phyloP scores from a whole-genome alignment of 2,888 invertebrate species.

The Brachycybe producta region DNA sequence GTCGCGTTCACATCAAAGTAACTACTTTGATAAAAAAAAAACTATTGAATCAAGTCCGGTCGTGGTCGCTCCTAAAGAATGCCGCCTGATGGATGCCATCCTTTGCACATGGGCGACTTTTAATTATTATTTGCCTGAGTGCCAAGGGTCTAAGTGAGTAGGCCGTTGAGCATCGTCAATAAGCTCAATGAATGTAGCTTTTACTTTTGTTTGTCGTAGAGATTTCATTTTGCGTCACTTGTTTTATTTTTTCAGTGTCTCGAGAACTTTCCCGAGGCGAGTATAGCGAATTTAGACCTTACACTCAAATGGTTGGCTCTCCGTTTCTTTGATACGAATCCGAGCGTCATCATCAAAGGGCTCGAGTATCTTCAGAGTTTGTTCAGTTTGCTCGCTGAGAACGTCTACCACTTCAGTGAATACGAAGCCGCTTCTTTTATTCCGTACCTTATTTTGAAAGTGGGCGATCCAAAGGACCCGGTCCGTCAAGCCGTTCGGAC shows the following conservation, averaged over 20 bases:
- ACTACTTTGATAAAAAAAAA: too few relatives aligned
- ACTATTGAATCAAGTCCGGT: too few relatives aligned
- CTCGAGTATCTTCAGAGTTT: conserved; percentile 77
- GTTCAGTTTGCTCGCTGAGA: conserved; percentile 64
- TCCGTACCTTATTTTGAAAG: conserved; percentile 87
- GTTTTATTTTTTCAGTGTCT: conserved; percentile 44
- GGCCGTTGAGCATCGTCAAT: too few relatives aligned
- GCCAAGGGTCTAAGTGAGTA: too few relatives aligned
- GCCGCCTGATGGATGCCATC: too few relatives aligned
- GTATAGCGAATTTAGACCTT: conserved; percentile 82
- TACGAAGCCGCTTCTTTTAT: conserved; percentile 85
- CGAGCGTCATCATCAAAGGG: conserved; percentile 89
- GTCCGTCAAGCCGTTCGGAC: conserved; percentile 78
- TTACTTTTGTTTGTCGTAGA: conserved; percentile 72
- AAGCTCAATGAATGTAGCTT: conserved; percentile 81
- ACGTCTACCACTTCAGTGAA: conserved; percentile 74
- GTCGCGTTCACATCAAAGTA: too few relatives aligned
- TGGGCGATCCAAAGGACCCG: conserved; percentile 91
- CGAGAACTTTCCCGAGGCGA: conserved; percentile 58
- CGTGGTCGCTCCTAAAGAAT: too few relatives aligned
- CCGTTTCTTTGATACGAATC: conserved; percentile 96
- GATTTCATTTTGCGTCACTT: conserved; percentile 64
- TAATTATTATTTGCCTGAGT: too few relatives aligned
- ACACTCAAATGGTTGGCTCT: conserved; percentile 93
- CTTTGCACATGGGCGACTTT: too few relatives aligned